These are phyloP conservation scores for Megatriorchis doriae DNA, from an alignment of 2,113 vertebrate species.

Conservation along the genomic window DNA sequence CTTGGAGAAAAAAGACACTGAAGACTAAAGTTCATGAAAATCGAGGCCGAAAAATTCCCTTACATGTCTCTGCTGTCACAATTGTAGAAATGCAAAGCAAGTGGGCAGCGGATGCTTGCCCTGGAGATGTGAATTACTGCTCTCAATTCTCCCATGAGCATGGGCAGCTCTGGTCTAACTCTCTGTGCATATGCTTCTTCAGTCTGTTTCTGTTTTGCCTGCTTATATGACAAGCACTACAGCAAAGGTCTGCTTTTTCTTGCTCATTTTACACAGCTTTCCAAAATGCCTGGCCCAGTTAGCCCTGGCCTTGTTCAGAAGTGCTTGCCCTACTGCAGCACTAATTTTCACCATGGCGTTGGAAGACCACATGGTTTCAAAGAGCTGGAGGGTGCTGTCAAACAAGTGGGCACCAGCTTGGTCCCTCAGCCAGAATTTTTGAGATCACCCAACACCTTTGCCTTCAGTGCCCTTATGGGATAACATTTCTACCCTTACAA, in stretches of 20 bases:
- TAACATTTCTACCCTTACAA: neutral
- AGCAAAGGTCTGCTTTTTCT: neutral
- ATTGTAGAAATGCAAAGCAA: neutral
- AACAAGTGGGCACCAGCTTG: neutral
- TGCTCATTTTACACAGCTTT: neutral
- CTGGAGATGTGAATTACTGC: neutral
- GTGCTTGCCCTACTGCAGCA: neutral
- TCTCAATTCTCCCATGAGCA: neutral
- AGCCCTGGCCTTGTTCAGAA: neutral
- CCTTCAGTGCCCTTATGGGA: neutral
- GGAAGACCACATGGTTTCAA: neutral
- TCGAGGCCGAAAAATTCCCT: neutral
- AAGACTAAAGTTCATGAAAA: neutral
- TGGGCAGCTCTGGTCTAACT: neutral
- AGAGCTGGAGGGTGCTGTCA: neutral
- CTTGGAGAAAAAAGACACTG: neutral
- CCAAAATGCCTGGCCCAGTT: neutral
- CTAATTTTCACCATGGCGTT: neutral
- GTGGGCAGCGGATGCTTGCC: neutral
- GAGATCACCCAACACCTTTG: neutral
- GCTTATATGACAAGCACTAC: neutral
- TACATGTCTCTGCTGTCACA: neutral
- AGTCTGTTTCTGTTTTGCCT: neutral
- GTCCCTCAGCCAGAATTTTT: neutral
- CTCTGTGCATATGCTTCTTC: neutral